phyloP scores from a whole-genome alignment of 35 echinoderm and acorn worm species.

The Acanthaster planci region DNA sequence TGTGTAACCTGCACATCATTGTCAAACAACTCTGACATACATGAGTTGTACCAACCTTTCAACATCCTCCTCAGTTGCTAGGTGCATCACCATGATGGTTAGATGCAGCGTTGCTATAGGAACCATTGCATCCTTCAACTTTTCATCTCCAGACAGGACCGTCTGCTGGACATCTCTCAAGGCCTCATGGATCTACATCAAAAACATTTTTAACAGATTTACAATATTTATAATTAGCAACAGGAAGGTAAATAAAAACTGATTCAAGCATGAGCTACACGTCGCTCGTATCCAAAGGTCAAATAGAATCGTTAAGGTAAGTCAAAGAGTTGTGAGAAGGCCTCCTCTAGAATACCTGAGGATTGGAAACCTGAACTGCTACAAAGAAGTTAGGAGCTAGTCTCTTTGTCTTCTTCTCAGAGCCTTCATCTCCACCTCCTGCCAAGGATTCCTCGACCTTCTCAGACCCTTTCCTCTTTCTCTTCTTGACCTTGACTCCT shows the following conservation, averaged over 20 bases:
- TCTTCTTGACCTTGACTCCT: constrained; percentile 79
- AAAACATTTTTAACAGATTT: background rate
- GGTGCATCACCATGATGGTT: constrained; percentile 99
- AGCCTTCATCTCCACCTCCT: constrained; percentile 39
- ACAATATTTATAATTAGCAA: background rate
- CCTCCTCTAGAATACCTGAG: constrained; percentile 80
- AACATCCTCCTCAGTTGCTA: constrained; percentile 88
- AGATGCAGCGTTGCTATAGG: constrained; percentile 96
- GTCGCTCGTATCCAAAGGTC: too few species aligned
- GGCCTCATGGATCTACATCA: constrained; percentile 66
- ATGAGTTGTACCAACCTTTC: constrained; percentile 57
- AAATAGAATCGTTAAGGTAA: too few species aligned
- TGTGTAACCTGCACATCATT: too few species aligned
- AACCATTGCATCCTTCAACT: constrained; percentile 98
- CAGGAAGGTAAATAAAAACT: too few species aligned
- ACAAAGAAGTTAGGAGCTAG: constrained; percentile 98
- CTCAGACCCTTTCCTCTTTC: constrained; percentile 73
- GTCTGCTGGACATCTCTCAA: constrained; percentile 73
- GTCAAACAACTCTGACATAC: too few species aligned
- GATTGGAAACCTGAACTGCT: constrained; percentile 86
- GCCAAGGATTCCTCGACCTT: constrained; percentile 45
- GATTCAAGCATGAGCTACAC: too few species aligned
- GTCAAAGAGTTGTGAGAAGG: background rate
- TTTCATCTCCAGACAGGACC: constrained; percentile 88
- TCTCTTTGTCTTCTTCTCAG: constrained; percentile 76